Evolutionary conservation across 2,113 vertebrate genomes (phyloP).

Genomic region (Motacilla alba): DNA sequence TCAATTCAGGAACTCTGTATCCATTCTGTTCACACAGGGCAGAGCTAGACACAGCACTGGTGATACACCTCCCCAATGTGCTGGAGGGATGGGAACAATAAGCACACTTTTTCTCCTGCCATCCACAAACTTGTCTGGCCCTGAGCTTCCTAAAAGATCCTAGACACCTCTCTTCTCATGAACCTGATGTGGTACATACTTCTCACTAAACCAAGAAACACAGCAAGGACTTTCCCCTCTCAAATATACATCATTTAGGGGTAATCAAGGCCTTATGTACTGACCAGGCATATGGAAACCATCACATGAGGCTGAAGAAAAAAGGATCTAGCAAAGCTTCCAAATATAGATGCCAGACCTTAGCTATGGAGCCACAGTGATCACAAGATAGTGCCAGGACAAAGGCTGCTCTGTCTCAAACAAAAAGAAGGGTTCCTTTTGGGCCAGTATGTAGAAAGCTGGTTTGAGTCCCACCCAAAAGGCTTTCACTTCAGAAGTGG

Average conservation of each 20-base stretch:
- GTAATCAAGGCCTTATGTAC: neutral
- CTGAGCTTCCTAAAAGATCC: neutral
- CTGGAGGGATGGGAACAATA: neutral
- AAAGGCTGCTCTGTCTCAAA: neutral
- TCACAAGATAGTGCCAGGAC: neutral
- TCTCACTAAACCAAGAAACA: neutral
- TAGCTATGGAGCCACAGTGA: neutral
- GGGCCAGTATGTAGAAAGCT: neutral
- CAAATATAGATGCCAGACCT: neutral
- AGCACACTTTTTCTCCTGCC: neutral
- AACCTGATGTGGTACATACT: neutral
- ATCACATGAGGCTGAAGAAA: neutral
- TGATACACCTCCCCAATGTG: neutral
- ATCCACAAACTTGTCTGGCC: neutral
- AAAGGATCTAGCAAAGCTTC: neutral
- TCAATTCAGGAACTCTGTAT: neutral
- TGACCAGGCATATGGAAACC: neutral
- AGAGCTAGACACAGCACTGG: neutral
- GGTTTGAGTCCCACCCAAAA: neutral
- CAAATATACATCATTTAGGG: neutral
- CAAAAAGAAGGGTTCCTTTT: neutral
- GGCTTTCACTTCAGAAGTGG: neutral
- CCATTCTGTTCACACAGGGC: neutral
- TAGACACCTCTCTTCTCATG: neutral
- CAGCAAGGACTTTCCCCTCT: neutral